Conservation (phyloP, 2,113 vertebrate species). For the Barnardius zonarius region DNA sequence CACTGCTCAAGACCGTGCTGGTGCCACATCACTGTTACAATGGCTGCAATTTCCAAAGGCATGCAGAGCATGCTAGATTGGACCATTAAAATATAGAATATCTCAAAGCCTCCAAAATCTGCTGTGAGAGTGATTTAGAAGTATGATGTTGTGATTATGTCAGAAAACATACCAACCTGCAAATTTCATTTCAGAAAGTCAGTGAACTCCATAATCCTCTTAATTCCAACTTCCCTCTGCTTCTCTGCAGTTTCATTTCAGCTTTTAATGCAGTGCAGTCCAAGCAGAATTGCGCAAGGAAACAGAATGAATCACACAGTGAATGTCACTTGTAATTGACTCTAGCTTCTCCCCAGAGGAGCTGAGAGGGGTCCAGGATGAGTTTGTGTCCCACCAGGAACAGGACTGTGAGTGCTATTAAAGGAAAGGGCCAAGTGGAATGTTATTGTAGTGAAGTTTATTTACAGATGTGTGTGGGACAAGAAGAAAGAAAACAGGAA, state of each 20-base stretch:
- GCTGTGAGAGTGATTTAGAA: not conserved
- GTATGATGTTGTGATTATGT: not conserved
- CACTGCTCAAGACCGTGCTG: not conserved
- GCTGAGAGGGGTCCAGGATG: not conserved
- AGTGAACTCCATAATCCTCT: not conserved
- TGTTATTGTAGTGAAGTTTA: not conserved
- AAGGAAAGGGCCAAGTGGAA: not conserved
- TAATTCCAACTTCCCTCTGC: not conserved
- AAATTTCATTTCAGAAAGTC: slow-evolving; percentile 14
- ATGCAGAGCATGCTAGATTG: not conserved
- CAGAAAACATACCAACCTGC: not conserved
- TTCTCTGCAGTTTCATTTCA: not conserved
- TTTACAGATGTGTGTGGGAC: not conserved
- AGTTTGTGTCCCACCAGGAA: not conserved
- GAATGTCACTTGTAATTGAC: not conserved
- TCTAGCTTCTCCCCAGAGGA: not conserved
- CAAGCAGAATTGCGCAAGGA: not conserved
- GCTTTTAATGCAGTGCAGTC: not conserved
- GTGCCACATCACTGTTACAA: not conserved
- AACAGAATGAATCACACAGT: not conserved
- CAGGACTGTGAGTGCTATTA: not conserved
- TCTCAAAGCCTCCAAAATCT: not conserved
- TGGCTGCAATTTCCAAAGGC: not conserved
- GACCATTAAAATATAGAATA: not conserved
- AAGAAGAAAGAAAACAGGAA: not conserved